Conservation (phyloP, 2,888 invertebrate species). For the Tanaodytes sp. region DNA sequence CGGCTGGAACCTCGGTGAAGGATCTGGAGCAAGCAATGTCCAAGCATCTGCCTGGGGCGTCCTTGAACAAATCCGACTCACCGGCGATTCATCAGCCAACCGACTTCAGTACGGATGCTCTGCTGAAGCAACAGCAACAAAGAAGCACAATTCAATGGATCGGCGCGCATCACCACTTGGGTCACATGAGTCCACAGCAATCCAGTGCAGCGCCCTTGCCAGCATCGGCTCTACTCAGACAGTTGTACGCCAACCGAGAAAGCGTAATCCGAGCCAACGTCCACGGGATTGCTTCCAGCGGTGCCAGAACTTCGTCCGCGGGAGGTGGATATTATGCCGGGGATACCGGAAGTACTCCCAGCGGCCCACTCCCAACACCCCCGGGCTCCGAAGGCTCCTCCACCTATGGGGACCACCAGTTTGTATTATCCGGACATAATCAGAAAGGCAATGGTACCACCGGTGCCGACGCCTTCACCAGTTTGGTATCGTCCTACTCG, state of each 20-base stretch:
- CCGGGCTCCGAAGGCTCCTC: constrained; percentile 89
- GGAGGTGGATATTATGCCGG: constrained; percentile 67
- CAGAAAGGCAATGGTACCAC: constrained; percentile 65
- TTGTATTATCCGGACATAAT: constrained; percentile 71
- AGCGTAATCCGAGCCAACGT: constrained; percentile 95
- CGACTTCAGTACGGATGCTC: constrained; percentile 89
- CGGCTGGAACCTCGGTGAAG: constrained; percentile 80
- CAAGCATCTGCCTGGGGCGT: constrained; percentile 84
- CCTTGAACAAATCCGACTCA: constrained; percentile 74
- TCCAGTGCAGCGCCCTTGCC: constrained; percentile 80
- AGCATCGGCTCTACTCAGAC: constrained; percentile 90
- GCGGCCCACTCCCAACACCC: constrained; percentile 88
- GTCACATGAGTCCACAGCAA: constrained; percentile 77
- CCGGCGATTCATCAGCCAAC: constrained; percentile 82
- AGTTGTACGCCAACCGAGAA: constrained; percentile 90
- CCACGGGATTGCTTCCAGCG: constrained; percentile 75
- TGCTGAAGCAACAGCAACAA: constrained; percentile 86
- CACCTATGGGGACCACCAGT: constrained; percentile 81
- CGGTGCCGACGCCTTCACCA: constrained; percentile 76
- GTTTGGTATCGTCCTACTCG: constrained; percentile 76
- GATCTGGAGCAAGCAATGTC: constrained; percentile 98
- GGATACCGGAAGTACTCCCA: constrained; percentile 74
- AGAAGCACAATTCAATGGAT: constrained; percentile 94
- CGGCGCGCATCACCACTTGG: constrained; percentile 82
- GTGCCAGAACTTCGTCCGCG: constrained; percentile 66